Evolutionary conservation across 2,113 vertebrate genomes (phyloP), one percentile per base, ranked within the genome.

Genomic region (Pantherophis guttatus): DNA sequence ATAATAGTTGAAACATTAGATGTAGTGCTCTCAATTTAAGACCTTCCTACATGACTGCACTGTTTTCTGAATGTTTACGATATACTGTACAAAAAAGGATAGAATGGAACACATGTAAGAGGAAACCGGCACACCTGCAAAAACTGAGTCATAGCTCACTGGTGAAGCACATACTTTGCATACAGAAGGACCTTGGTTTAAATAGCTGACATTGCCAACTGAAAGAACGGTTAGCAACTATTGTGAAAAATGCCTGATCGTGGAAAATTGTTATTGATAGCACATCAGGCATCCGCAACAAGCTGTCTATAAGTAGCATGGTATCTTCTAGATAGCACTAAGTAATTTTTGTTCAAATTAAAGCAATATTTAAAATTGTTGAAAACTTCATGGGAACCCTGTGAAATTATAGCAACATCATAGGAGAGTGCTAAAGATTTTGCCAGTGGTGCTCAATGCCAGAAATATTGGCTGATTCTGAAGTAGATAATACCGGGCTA

Each of bases 71-170:
- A 50, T 87, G 39, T 1, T 39, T 0, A 12, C 13, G 10, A 11
- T 52, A n/a, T 23, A 57, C 1, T 48, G 17, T n/a, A 54, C 1
- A 52, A 48, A 0, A 3, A 57, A 10, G 52, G 0, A 2, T 1
- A 86, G 10, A 23, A 0, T 2, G 53, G 87, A 7, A 89, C 0
- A 26, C 62, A 92, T 55, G 91, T 91, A 0, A n/a, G 85, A 13
- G 17, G 57, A 50, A 89, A 90, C 89, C 57, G 29, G 15, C 23
- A n/a, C 4, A 53, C 1, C 0, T 59, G 58, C 19, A 87, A 89
- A 0, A 3, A 87, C 62, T 55, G 21, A 85, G 39, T 15, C 1
- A 54, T 91, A 85, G 19, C 19, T 91, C 21, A 44, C 12, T 91
- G 70, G 5, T 87, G 5, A 29, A 90, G 23, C 58, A 90, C 44